A percentile compares a stretch with the other conserved stretches of the same genome.
Evolutionary conservation across 2,797 vertebrate species (phyloP).

Genomic region (Anomalospiza imberbis): DNA sequence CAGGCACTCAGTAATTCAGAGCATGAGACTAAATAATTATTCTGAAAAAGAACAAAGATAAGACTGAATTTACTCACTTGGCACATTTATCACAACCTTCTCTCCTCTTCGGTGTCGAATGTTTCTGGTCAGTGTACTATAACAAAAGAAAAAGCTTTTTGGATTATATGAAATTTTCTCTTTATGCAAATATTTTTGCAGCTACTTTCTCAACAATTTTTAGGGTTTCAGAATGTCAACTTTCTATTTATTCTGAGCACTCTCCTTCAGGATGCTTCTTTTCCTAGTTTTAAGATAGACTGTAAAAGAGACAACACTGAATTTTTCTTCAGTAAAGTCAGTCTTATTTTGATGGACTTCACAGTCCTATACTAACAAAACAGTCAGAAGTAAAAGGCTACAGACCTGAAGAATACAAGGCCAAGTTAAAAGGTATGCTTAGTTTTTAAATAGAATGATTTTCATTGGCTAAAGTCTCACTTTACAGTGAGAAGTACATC

Average conservation of each 20-base stretch:
- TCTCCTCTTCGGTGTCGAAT: constrained; percentile 95
- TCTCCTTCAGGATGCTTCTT: not conserved
- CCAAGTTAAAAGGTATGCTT: not conserved
- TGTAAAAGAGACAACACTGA: not conserved
- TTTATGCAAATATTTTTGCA: not conserved
- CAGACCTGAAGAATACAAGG: not conserved
- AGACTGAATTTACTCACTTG: constrained; percentile 81
- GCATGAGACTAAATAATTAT: not conserved
- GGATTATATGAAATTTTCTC: not conserved
- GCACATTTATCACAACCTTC: constrained; percentile 95
- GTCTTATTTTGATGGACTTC: not conserved
- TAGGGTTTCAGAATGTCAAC: not conserved
- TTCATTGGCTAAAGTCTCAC: not conserved
- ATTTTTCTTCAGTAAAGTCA: not conserved
- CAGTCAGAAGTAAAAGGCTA: not conserved
- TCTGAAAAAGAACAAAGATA: not conserved
- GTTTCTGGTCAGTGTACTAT: constrained; percentile 93
- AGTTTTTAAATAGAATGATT: not conserved
- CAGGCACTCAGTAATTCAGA: not conserved
- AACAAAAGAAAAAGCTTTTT: not conserved
- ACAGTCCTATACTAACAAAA: not conserved
- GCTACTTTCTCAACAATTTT: not conserved
- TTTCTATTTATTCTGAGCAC: not conserved
- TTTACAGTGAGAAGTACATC: not conserved
- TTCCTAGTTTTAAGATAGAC: not conserved